Conservation (phyloP, 2,113 vertebrate species). For the Heliornis fulica region DNA sequence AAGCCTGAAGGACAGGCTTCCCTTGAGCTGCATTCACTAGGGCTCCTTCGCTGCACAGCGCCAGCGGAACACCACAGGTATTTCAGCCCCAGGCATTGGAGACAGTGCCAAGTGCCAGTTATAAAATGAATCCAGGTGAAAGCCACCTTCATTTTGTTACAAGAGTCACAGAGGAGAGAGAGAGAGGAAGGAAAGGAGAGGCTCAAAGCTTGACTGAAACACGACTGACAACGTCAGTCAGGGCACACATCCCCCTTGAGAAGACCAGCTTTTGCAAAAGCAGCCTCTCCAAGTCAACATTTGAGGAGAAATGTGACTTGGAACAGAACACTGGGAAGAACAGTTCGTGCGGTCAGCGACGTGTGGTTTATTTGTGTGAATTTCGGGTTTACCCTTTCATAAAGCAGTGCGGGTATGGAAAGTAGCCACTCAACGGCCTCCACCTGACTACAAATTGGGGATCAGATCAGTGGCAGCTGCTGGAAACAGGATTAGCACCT, state of each 20-base stretch:
- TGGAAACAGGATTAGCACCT: slow-evolving; percentile 69
- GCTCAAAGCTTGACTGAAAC: background rate
- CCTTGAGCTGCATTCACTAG: background rate
- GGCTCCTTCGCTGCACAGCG: background rate
- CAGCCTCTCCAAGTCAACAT: background rate
- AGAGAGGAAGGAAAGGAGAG: background rate
- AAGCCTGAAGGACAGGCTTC: background rate
- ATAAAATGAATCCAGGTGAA: background rate
- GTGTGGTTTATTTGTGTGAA: background rate
- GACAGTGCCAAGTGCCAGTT: background rate
- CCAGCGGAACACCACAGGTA: background rate
- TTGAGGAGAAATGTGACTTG: background rate
- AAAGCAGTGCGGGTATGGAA: slow-evolving; percentile 30
- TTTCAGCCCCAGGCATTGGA: background rate
- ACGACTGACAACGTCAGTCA: background rate
- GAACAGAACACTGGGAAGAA: background rate
- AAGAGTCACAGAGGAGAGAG: background rate
- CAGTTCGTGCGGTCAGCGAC: background rate
- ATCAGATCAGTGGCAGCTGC: slow-evolving; percentile 44
- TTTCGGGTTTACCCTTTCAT: background rate
- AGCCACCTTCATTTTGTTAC: background rate
- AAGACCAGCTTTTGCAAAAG: slow-evolving; percentile 9
- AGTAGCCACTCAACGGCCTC: background rate
- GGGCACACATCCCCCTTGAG: background rate
- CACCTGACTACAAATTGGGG: background rate